Evolutionary conservation across 2,888 invertebrate genomes (phyloP), one percentile per base, ranked within the genome.

Genomic region (Candidula unifasciata): DNA sequence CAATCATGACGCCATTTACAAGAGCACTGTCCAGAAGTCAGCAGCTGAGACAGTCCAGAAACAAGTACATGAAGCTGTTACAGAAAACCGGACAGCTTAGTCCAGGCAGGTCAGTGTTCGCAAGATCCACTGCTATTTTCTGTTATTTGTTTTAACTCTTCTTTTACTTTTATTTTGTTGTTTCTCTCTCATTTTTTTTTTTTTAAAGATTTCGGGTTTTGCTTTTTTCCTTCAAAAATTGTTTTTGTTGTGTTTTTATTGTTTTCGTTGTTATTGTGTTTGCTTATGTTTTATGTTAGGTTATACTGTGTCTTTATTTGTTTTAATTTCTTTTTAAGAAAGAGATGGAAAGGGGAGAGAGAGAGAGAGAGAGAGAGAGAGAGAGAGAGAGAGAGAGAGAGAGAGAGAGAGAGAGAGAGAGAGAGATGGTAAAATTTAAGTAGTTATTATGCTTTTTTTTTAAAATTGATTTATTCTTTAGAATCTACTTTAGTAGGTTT

Each of bases 1-100:
- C 78, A 5, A 85, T 87, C 74, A 85, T 83, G 82, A 85, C 86
- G 8, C 85, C 86, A 3, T 78, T 83, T 24, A 76, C 83, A n/a
- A 80, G 86, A 6, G 84, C 85, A 13, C 79, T 85, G 57, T 86
- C 85, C 30, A 85, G 85, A 18, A 85, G 87, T 37, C 87, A 87
- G 66, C 77, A 86, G 79, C 74, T 87, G 30, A 84, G 87, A 33
- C 86, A 86, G 84, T 87, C 87, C 5, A 84, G 86, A 80, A 86
- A 81, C 80, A 87, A 87, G 52, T 84, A 84, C 66, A 84, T 84
- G 84, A 84, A 84, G 66, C n/a, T 84, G 13, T 30, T 84, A 33
- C 84, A 84, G 66, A 79, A 84, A 60, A 52, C 84, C 3, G 84
- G 84, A 13, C 84, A 84, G 71, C 84, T 84, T 6, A 81, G 81